phyloP scores from a whole-genome alignment of 2,113 vertebrate genomes.

The Anhinga anhinga region DNA sequence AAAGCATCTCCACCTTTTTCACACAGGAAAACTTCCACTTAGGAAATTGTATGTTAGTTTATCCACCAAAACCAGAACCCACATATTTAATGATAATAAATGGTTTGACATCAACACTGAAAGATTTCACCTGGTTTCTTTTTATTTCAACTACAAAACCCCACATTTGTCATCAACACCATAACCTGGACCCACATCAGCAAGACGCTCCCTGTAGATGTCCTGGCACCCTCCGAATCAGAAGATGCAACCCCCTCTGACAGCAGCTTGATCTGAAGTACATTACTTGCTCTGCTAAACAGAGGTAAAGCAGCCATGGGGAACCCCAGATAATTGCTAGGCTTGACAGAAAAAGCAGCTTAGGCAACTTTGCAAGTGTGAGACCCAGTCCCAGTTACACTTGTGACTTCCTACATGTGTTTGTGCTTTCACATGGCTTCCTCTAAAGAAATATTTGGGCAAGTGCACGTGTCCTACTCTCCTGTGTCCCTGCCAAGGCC shows the following conservation, averaged over 20 bases:
- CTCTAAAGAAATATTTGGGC: background rate
- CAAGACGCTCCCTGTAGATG: background rate
- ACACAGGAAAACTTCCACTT: background rate
- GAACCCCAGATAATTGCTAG: background rate
- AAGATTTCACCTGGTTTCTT: background rate
- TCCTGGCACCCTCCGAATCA: background rate
- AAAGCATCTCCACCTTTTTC: background rate
- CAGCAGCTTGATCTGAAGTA: background rate
- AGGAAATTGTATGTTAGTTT: background rate
- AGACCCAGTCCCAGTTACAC: background rate
- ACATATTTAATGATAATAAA: background rate
- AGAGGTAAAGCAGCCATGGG: background rate
- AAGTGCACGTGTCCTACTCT: background rate
- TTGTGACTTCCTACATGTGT: background rate
- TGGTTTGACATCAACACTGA: background rate
- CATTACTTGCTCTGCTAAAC: background rate
- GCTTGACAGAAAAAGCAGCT: background rate
- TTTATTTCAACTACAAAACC: background rate
- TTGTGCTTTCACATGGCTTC: slow-evolving; percentile 30
- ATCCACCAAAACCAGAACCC: background rate
- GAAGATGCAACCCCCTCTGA: background rate
- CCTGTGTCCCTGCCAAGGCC: background rate
- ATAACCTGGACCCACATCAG: background rate
- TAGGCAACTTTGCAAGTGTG: background rate
- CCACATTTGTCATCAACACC: background rate